Conservation (phyloP, 2,113 vertebrate genomes). For the Megalops atlanticus region DNA sequence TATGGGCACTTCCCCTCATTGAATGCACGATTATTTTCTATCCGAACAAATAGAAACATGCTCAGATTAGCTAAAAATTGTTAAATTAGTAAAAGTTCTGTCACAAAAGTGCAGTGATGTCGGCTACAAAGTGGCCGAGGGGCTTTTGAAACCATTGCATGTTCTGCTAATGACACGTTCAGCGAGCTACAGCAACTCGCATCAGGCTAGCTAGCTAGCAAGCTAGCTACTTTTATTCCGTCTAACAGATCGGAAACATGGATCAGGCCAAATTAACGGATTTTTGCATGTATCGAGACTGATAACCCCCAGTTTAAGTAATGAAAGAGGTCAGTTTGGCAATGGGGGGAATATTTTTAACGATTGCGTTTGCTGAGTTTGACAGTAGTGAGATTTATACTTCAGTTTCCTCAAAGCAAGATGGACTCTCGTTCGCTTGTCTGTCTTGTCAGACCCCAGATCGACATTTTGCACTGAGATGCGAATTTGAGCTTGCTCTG, state of each 20-base stretch:
- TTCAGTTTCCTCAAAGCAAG: conserved; percentile 87
- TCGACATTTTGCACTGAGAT: conserved; percentile 92
- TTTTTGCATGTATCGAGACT: conserved; percentile 43
- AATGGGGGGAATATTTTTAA: conserved; percentile 44
- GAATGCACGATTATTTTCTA: conserved; percentile 35
- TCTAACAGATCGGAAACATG: conserved; percentile 62
- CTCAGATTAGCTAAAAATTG: conserved; percentile 11
- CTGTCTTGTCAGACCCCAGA: conserved; percentile 86
- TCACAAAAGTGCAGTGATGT: conserved; percentile 48
- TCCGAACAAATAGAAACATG: conserved; percentile 28
- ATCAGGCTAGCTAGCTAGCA: conserved; percentile 68
- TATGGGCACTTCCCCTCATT: conserved; percentile 58
- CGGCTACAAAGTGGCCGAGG: conserved; percentile 60
- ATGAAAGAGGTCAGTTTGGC: conserved; percentile 42
- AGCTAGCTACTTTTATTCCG: conserved; percentile 73
- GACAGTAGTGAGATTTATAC: conserved; percentile 81
- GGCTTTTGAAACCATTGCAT: conserved; percentile 77
- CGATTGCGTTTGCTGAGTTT: conserved; percentile 77
- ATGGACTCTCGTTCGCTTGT: conserved; percentile 89
- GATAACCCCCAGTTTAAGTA: conserved; percentile 65
- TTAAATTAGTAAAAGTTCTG: conserved; percentile 55
- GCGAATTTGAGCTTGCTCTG: conserved; percentile 69
- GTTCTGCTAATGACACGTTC: conserved; percentile 83
- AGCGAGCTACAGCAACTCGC: conserved; percentile 59
- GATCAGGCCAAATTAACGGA: conserved; percentile 51